A percentile compares a stretch with the other conserved stretches of the same genome.
These are phyloP conservation scores for Chironomus tepperi DNA, from an alignment of 1,140 invertebrate species.

Conservation along the genomic window DNA sequence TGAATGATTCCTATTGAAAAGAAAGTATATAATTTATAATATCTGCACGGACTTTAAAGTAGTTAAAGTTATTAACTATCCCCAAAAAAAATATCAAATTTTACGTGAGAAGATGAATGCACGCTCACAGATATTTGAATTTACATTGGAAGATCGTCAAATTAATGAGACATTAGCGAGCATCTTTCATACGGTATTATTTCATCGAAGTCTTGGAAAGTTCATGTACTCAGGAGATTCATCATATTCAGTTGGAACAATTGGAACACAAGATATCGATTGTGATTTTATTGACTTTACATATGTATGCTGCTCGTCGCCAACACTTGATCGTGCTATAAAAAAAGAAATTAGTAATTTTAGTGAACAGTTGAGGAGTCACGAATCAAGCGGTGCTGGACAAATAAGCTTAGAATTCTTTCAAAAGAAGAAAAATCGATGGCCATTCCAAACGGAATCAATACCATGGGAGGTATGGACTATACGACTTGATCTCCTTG, in stretches of 20 bases:
- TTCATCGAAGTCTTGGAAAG: constrained; percentile 90
- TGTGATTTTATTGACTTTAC: constrained; percentile 97
- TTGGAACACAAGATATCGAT: constrained; percentile 91
- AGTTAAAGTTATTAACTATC: background rate
- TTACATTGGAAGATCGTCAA: constrained; percentile 85
- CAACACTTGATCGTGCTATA: constrained; percentile 61
- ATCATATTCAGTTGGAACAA: constrained; percentile 88
- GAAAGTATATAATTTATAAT: background rate
- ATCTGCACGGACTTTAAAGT: background rate
- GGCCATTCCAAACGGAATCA: constrained; percentile 80
- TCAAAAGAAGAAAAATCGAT: constrained; percentile 79
- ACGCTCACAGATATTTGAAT: constrained; percentile 76
- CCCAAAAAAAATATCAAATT: background rate
- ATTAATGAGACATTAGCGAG: constrained; percentile 89
- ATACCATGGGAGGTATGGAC: constrained; percentile 98
- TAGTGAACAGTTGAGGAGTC: constrained; percentile 71
- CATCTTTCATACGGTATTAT: constrained; percentile 91
- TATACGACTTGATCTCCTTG: constrained; percentile 77
- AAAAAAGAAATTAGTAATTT: constrained; percentile 77
- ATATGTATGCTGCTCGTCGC: constrained; percentile 87
- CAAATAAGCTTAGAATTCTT: constrained; percentile 94
- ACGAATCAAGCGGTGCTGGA: constrained; percentile 59
- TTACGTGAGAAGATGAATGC: constrained; percentile 64
- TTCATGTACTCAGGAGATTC: constrained; percentile 90
- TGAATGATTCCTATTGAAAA: background rate